Evolutionary conservation across 2,113 vertebrate species (phyloP), one percentile per base, ranked within the genome.

Genomic region (Oxyura jamaicensis): DNA sequence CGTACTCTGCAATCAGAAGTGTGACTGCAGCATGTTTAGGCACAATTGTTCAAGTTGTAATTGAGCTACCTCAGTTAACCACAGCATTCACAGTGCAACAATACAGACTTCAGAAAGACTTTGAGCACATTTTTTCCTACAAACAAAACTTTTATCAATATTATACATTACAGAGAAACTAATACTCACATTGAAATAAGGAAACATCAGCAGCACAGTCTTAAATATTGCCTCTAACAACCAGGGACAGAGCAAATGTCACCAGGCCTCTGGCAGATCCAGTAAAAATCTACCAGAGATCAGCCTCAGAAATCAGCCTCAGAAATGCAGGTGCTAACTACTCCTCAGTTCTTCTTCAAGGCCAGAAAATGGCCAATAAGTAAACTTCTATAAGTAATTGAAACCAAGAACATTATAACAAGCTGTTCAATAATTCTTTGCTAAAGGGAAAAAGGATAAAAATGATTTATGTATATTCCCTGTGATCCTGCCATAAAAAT

Each of bases 381-480:
- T 80, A 93, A 93, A 93, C 78, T 91, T 87, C 48, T 76, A 36
- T 84, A 92, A 94, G 56, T 90, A 86, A 91, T 50, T 50, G 25
- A 91, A 96, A 92, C 89, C 31, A 94, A 77, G 58, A 84, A 83
- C 84, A 82, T 23, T 66, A 2, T 58, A 92, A 84, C 8, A 35
- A 91, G 69, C 44, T 84, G 71, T 66, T 93, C 80, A 69, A 63
- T 67, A 92, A 85, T 89, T 77, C 81, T 69, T 91, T 39, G 66
- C 89, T 89, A 44, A 78, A 88, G 63, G 72, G 59, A 65, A 91
- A 92, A 73, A 71, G 31, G 72, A 78, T 77, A 76, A 94, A 92
- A 95, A 77, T 91, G 72, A 96, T 91, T 79, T 77, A 92, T 83
- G 77, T 66, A 72, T 73, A 39, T 62, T 89, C 55, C 77, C 71